A percentile compares a stretch with the other conserved stretches of the same genome.
These are phyloP conservation scores for Ciconia stormi DNA, from an alignment of 2,113 vertebrate species.

Conservation along the genomic window DNA sequence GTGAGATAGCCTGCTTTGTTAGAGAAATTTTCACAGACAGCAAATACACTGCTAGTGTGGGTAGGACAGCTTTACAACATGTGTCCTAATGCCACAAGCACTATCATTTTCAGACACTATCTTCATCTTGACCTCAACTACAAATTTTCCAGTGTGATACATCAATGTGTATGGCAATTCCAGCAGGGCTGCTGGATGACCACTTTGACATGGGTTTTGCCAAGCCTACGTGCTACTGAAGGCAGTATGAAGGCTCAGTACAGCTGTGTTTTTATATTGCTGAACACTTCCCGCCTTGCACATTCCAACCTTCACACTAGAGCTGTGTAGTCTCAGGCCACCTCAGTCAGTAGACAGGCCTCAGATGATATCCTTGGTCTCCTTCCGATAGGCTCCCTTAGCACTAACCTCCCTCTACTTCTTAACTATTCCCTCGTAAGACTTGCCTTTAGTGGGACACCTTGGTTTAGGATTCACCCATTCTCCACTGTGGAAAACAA, in stretches of 20 bases:
- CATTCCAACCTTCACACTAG: rapidly evolving
- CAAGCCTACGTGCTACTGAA: background rate
- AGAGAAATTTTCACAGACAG: background rate
- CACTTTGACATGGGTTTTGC: background rate
- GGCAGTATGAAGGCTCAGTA: background rate
- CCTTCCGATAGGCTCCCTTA: background rate
- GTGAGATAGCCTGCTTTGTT: background rate
- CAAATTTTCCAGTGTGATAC: background rate
- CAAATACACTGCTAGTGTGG: background rate
- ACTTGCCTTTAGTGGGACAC: background rate
- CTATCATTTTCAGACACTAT: background rate
- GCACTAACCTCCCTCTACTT: background rate
- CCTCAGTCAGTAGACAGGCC: background rate
- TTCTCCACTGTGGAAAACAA: background rate
- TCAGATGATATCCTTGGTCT: background rate
- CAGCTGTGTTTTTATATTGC: background rate
- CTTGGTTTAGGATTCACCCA: background rate
- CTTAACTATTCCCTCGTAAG: background rate
- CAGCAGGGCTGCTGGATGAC: background rate
- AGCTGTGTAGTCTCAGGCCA: background rate
- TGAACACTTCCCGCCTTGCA: background rate
- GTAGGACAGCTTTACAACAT: background rate
- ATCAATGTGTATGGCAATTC: rapidly evolving
- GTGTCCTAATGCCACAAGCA: background rate
- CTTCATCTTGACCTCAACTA: background rate